Conservation (phyloP, 1,140 invertebrate genomes). For the Pissodes strobi region DNA sequence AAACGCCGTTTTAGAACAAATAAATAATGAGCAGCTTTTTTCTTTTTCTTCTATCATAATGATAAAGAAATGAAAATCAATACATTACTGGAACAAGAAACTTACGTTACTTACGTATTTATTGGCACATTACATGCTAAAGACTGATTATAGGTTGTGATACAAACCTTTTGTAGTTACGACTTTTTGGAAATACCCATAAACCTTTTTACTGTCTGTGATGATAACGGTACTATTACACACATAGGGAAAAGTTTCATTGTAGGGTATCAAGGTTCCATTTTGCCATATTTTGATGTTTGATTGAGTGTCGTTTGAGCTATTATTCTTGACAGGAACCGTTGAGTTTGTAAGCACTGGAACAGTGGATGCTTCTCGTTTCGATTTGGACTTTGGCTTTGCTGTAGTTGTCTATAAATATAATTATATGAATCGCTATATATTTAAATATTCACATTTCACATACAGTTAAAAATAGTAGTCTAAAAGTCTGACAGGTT, state of each 20-base stretch:
- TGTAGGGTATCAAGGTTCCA: constrained; percentile 41
- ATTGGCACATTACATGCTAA: no score
- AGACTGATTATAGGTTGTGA: no score
- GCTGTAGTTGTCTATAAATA: constrained; percentile 2
- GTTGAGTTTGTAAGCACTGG: not conserved
- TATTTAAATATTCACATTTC: no score
- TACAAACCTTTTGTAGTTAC: constrained; percentile 66
- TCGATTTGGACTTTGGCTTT: constrained; percentile 1
- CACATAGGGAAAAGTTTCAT: constrained; percentile 58
- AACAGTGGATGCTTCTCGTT: constrained; percentile 1
- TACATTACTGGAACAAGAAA: no score
- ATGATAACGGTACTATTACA: constrained; percentile 67
- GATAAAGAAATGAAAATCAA: no score
- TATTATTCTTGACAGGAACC: not conserved
- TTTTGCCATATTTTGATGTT: constrained; percentile 36
- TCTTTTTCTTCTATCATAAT: no score
- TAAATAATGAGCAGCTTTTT: no score
- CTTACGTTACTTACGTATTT: no score
- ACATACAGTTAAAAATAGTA: no score
- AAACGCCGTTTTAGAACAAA: no score
- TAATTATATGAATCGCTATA: no score
- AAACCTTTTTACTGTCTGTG: constrained; percentile 67
- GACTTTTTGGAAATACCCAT: constrained; percentile 67
- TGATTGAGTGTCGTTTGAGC: constrained; percentile 10
- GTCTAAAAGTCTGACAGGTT: no score